phyloP scores from a whole-genome alignment of 2,113 vertebrate species.

The Cyanoramphus novaezelandiae region DNA sequence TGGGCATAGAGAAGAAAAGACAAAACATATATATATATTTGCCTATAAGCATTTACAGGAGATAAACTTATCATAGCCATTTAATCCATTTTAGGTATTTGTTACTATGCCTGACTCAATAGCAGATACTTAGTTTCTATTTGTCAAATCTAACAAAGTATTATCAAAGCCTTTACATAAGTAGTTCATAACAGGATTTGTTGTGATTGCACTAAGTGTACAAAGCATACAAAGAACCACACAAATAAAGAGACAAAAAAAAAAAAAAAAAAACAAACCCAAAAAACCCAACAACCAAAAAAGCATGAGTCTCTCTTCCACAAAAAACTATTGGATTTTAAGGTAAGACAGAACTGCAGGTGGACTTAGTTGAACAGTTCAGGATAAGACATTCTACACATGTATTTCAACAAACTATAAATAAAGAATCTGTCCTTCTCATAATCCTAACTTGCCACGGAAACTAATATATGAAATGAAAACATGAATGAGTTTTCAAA shows the following conservation, averaged over 20 bases:
- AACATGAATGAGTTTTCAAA: background rate
- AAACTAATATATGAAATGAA: background rate
- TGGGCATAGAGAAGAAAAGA: background rate
- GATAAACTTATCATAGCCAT: background rate
- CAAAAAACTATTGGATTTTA: background rate
- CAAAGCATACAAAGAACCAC: background rate
- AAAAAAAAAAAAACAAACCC: no score
- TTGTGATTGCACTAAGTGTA: background rate
- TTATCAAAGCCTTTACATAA: background rate
- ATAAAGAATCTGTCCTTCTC: background rate
- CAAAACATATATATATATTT: background rate
- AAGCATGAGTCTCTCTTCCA: background rate
- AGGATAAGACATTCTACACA: background rate
- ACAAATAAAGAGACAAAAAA: background rate
- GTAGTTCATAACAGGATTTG: background rate
- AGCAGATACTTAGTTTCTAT: background rate
- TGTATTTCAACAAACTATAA: background rate
- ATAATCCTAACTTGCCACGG: background rate
- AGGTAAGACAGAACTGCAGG: background rate
- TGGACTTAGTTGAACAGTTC: background rate
- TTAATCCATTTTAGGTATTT: background rate
- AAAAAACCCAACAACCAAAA: background rate
- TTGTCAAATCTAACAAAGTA: background rate
- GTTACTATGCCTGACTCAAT: background rate
- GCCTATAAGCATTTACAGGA: background rate